Evolutionary conservation across 2,113 vertebrate species (phyloP).

Genomic region (Sclerurus mexicanus): DNA sequence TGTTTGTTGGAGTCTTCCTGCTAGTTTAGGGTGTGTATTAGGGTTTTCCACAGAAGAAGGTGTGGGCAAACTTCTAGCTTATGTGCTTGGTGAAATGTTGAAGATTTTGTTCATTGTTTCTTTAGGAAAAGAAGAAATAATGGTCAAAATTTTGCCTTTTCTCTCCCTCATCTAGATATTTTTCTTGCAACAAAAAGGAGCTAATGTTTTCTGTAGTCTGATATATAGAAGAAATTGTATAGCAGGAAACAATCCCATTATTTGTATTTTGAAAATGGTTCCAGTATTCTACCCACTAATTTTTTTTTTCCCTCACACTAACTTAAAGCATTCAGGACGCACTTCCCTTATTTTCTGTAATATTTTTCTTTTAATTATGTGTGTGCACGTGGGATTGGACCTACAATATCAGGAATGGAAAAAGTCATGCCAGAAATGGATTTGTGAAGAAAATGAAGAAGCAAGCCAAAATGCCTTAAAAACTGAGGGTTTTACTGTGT

Average conservation of each 20-base stretch:
- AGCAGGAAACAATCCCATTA: background rate
- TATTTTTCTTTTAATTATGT: background rate
- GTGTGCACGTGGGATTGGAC: too few species aligned
- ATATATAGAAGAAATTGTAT: background rate
- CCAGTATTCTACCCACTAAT: rapidly evolving
- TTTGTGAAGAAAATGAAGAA: too few species aligned
- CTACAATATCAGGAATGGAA: too few species aligned
- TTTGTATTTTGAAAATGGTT: background rate
- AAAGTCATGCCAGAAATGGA: too few species aligned
- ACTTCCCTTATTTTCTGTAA: background rate
- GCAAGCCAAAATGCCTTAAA: too few species aligned
- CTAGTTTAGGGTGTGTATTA: background rate
- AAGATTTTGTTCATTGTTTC: background rate
- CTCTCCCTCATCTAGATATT: background rate
- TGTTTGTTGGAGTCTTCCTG: background rate
- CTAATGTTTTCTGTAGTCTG: background rate
- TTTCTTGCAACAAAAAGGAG: background rate
- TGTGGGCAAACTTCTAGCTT: background rate
- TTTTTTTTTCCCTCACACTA: background rate
- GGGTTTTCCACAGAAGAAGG: background rate
- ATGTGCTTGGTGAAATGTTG: background rate
- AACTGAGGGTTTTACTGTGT: too few species aligned
- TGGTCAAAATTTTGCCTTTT: background rate
- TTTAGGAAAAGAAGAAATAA: background rate
- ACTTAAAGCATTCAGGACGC: background rate